phyloP scores from a whole-genome alignment of 2,113 vertebrate genomes.

The Zosterops lateralis region DNA sequence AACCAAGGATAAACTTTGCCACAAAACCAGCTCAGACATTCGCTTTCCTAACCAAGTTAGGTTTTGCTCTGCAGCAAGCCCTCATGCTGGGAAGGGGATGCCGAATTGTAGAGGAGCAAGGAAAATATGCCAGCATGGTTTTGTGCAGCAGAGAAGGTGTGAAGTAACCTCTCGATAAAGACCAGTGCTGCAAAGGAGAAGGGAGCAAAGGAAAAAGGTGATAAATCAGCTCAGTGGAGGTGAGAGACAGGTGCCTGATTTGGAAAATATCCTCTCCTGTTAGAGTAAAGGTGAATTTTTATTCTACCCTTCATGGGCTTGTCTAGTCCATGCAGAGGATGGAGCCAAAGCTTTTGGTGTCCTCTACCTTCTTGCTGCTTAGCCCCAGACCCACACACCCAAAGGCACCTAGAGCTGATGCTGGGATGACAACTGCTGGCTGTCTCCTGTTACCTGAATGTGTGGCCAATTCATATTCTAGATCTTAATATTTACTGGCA shows the following conservation, averaged over 20 bases:
- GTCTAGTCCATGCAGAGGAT: background rate
- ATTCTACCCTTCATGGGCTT: background rate
- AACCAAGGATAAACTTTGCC: background rate
- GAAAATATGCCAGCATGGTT: background rate
- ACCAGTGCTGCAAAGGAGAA: background rate
- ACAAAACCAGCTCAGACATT: background rate
- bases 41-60: background rate
- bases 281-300: background rate
- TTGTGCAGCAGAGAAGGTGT: background rate
- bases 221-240: background rate
- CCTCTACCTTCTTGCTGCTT: background rate
- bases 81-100: background rate
- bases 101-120: background rate
- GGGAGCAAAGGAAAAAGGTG: background rate
- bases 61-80: background rate
- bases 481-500: background rate
- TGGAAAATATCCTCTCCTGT: background rate
- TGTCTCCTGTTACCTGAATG: background rate
- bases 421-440: background rate
- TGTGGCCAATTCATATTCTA: background rate
- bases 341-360: background rate
- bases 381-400: accelerated
- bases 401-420: background rate
- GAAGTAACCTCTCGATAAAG: background rate
- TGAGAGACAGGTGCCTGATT: background rate